phyloP scores from a whole-genome alignment of 2,888 invertebrate genomes.

The Tipula helvola region DNA sequence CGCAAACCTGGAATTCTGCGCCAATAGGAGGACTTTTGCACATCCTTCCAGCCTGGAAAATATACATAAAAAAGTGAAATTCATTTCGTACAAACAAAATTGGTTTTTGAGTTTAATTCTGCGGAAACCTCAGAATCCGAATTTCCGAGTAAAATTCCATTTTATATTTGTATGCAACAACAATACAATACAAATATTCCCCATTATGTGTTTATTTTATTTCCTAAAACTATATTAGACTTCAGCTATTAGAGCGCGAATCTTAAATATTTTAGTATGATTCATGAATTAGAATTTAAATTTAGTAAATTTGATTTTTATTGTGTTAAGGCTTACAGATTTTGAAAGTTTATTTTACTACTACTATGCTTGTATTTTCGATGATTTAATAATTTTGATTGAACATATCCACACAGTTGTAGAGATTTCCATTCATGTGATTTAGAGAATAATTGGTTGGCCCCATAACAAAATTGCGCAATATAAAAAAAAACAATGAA shows the following conservation, averaged over 20 bases:
- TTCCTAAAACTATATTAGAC: neutral
- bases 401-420: neutral
- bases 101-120: too few species aligned
- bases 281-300: neutral
- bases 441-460: neutral
- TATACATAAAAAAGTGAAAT: too few species aligned
- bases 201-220: neutral
- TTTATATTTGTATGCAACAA: too few species aligned
- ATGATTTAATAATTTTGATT: neutral
- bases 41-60: too few species aligned
- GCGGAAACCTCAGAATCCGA: too few species aligned
- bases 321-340: neutral
- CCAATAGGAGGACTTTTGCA: too few species aligned
- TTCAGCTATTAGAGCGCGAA: neutral
- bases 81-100: too few species aligned
- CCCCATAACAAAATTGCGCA: neutral
- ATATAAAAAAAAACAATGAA: neutral
- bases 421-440: neutral
- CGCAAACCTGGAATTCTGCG: too few species aligned
- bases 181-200: neutral
- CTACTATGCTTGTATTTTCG: neutral
- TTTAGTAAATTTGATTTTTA: neutral
- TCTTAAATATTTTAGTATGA: neutral
- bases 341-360: neutral
- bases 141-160: too few species aligned